These are phyloP conservation scores for Pteropus alecto DNA, from an alignment of 2,113 vertebrate species.

Conservation along the genomic window DNA sequence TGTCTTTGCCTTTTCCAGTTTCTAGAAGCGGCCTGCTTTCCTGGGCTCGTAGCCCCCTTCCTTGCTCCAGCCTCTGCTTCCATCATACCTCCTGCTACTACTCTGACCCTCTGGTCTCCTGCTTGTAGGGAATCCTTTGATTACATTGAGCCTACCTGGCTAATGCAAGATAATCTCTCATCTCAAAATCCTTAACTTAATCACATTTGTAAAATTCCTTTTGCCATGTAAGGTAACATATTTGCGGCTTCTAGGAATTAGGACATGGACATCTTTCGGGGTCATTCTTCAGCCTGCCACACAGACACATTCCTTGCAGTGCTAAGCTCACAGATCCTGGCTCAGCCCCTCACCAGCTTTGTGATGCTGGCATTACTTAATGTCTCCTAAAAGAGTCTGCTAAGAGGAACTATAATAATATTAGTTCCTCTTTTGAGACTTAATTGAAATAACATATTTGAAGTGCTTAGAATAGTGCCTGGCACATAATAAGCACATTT, in stretches of 20 bases:
- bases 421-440: neutral
- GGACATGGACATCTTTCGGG: neutral
- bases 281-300: neutral
- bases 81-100: rapidly evolving
- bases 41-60: neutral
- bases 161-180: neutral
- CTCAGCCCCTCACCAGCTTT: neutral
- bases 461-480: neutral
- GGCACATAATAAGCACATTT: neutral
- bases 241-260: neutral
- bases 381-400: neutral
- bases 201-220: neutral
- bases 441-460: neutral
- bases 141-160: no score
- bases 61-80: neutral
- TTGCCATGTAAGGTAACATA: neutral
- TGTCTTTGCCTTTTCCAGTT: neutral
- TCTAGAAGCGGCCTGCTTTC: neutral
- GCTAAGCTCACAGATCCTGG: neutral
- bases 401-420: no score
- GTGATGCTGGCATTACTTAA: neutral
- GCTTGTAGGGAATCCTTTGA: neutral
- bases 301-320: neutral
- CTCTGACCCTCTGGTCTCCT: neutral
- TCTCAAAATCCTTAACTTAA: neutral